Evolutionary conservation across 2,888 invertebrate genomes (phyloP), one percentile per base, ranked within the genome.

Genomic region (Polylopha cassiicola): DNA sequence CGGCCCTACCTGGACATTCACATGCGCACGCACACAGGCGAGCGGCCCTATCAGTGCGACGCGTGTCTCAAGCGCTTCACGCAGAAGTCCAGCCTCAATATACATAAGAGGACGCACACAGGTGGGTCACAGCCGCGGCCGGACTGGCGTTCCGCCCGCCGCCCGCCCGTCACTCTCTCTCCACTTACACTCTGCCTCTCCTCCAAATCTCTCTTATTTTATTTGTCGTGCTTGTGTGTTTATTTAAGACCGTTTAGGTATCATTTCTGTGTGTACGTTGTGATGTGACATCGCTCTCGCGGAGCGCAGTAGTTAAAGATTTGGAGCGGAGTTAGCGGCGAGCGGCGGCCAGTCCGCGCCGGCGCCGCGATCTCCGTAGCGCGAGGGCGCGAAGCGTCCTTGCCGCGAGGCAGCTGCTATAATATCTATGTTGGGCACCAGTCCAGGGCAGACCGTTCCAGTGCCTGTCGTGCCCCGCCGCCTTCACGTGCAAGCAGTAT

Each of bases 61-160:
- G 87, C 89, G 61, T 92, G 92, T 77, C 87, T 90, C 66, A 92
- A 92, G 84, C 88, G 91, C 72, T 93, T 93, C 84, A 92, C 92
- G 61, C 92, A 93, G 85, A 92, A 92, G 82, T 92, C 92, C 73
- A 92, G 92, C 76, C 87, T 93, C 67, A 92, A 92, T 84, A 92
- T 92, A 63, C 93, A 93, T 85, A 92, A 91, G 81, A 86, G 92
- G 68, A 91, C 91, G 56, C 93, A 93, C 81, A 91, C 92, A 65
- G 87, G 87, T 87, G 84, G 84, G 86, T 86, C 89, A 64, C 70
- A 68, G 67, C 61, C 74, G 72, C 70, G 74, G 74, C 73, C 79
- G 79, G 79, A 75, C 77, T 73, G 76, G 76, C 73, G 70, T 66
- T 58, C 73, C 72, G 70, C 72, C 75, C 74, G 73, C 71, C 70